These are phyloP conservation scores for Lasioglossum marginatum DNA, from an alignment of 2,888 invertebrate species.

Conservation along the genomic window DNA sequence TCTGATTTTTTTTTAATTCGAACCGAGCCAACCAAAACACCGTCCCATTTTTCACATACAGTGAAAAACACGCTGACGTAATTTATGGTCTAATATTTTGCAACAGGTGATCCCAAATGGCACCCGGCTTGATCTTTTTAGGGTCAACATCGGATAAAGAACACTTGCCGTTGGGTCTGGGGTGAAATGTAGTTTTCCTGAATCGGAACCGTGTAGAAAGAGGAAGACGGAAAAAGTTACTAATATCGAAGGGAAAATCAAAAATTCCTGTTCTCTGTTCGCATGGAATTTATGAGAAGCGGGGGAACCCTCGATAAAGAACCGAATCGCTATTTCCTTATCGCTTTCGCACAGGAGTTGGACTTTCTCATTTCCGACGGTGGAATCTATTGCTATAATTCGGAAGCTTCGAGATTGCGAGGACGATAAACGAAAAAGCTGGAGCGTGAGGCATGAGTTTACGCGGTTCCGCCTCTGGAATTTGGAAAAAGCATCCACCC, in stretches of 20 bases:
- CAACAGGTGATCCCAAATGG: neutral
- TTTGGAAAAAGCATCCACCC: neutral
- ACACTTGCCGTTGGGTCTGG: neutral
- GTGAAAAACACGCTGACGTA: no score
- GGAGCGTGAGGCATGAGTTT: conserved; percentile 3
- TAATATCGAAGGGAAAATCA: conserved; percentile 5
- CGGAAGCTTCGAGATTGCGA: conserved; percentile 18
- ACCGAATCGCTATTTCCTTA: conserved; percentile 53
- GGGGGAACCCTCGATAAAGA: conserved; percentile 38
- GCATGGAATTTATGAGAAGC: conserved; percentile 15
- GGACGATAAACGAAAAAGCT: conserved; percentile 33
- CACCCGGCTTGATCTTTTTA: neutral
- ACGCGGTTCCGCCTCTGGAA: conserved; percentile 14
- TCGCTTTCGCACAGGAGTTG: conserved; percentile 46
- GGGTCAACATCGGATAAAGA: neutral
- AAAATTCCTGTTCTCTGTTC: conserved; percentile 20
- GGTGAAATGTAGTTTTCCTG: neutral
- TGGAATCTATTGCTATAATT: conserved; percentile 47
- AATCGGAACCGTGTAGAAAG: neutral
- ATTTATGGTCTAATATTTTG: neutral
- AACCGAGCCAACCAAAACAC: no score
- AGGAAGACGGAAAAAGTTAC: neutral
- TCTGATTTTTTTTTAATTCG: no score
- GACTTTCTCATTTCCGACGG: conserved; percentile 62
- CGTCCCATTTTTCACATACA: no score